These are phyloP conservation scores for Ptychobarbus kaznakovi DNA, from an alignment of 2,797 vertebrate species.

Conservation along the genomic window DNA sequence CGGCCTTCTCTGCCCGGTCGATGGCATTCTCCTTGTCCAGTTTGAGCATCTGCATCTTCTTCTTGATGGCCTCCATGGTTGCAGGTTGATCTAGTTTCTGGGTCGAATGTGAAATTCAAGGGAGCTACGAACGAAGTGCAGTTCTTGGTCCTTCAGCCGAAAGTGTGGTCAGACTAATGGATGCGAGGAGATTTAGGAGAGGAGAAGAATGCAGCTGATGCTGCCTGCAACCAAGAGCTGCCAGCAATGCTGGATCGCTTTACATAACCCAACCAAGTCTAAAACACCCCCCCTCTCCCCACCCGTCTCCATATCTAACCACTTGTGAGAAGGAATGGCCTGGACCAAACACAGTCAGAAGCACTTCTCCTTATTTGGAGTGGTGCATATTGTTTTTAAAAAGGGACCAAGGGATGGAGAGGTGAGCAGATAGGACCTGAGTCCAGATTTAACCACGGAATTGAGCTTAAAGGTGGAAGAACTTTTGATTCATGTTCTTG, in stretches of 20 bases:
- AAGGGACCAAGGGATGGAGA: conserved; percentile 53
- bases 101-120: neutral
- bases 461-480: neutral
- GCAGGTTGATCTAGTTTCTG: conserved; percentile 31
- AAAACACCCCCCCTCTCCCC: conserved; percentile 1
- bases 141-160: conserved; percentile 25
- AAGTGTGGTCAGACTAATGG: conserved; percentile 23
- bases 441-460: conserved; percentile 49
- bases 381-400: conserved; percentile 50
- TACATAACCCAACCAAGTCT: conserved; percentile 28
- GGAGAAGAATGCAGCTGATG: conserved; percentile 38
- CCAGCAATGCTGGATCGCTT: conserved; percentile 43
- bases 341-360: conserved; percentile 52
- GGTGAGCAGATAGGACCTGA: conserved; percentile 27
- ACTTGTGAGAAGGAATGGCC: conserved; percentile 61
- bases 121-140: neutral
- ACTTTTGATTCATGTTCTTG: neutral
- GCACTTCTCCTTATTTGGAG: conserved; percentile 64
- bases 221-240: conserved; percentile 35
- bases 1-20: conserved; percentile 92
- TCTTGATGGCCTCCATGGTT: conserved; percentile 97
- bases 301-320: conserved; percentile 51
- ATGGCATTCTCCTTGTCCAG: conserved; percentile 96
- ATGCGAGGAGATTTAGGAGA: conserved; percentile 32
- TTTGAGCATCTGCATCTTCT: conserved; percentile 98